phyloP scores from a whole-genome alignment of 2,888 invertebrate genomes.

The Drosophila pseudotalamancana region DNA sequence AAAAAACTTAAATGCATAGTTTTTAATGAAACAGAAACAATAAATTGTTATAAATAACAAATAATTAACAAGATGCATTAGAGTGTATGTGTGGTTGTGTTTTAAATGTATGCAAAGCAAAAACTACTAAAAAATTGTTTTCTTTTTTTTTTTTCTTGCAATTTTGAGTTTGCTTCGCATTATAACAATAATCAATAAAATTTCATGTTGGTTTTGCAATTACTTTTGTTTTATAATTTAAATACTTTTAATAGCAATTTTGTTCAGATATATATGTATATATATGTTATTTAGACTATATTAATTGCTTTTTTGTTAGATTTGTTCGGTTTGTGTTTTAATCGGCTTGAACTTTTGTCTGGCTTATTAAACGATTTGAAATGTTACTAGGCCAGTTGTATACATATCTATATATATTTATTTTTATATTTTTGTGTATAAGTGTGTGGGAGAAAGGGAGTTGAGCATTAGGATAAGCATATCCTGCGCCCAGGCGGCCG shows the following conservation, averaged over 20 bases:
- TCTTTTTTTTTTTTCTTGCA: conserved; percentile 22
- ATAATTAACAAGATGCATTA: conserved; percentile 19
- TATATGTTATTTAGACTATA: conserved; percentile 29
- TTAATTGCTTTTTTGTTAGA: conserved; percentile 39
- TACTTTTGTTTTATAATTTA: conserved; percentile 47
- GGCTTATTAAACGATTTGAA: conserved; percentile 35
- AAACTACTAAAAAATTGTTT: conserved; percentile 32
- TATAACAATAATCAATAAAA: conserved; percentile 80
- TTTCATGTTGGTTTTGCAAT: conserved; percentile 67
- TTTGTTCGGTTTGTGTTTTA: conserved; percentile 31
- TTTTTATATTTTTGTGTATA: conserved; percentile 8
- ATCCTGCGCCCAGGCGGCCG: conserved; percentile 43
- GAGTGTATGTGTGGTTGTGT: too few species aligned
- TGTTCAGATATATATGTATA: conserved; percentile 35
- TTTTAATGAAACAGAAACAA: conserved; percentile 21
- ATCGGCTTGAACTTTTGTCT: conserved; percentile 26
- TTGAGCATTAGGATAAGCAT: conserved; percentile 43
- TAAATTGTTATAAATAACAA: conserved; percentile 8
- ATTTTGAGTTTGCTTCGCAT: conserved; percentile 74
- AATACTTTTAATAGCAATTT: conserved; percentile 44
- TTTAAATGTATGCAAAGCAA: conserved; percentile 31
- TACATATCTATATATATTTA: conserved; percentile 4
- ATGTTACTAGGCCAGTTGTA: conserved; percentile 10
- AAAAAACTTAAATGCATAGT: conserved; percentile 64
- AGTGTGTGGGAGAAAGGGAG: conserved; percentile 21